Conservation (phyloP, 2,113 vertebrate genomes). For the Hystrix brachyura region DNA sequence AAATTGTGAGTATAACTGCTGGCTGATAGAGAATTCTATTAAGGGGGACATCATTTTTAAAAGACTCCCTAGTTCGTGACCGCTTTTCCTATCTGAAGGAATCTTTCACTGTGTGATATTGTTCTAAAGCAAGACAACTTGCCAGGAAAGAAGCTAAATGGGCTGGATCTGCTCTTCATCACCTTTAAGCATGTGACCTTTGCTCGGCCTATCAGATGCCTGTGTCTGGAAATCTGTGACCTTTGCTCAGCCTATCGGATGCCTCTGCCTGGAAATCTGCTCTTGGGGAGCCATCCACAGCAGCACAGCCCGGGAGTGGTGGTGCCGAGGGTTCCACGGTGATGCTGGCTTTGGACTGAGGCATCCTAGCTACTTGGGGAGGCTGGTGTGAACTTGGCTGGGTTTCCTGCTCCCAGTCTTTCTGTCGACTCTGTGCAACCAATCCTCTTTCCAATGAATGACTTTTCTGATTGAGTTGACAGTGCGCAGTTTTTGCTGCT, state of each 20-base stretch:
- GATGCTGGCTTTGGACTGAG: background rate
- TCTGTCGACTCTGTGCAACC: background rate
- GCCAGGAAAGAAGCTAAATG: background rate
- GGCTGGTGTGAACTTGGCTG: too few relatives aligned
- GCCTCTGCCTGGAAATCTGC: background rate
- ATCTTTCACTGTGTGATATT: too few relatives aligned
- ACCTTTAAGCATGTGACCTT: background rate
- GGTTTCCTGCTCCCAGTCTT: background rate
- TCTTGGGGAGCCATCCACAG: background rate
- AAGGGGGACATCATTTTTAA: background rate
- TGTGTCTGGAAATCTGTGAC: background rate
- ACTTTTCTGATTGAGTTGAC: background rate
- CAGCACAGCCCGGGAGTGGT: background rate
- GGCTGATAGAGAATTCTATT: background rate
- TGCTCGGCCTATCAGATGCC: background rate
- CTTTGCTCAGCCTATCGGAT: background rate
- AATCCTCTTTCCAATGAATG: conserved; percentile 8
- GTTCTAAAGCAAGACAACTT: background rate
- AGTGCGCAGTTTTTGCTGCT: background rate
- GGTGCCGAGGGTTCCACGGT: background rate
- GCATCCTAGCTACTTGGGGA: background rate
- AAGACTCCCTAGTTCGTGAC: background rate
- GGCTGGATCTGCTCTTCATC: background rate
- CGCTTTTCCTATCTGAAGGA: background rate
- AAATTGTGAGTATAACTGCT: background rate